These are phyloP conservation scores for Macrotrachela quadricornifera DNA, from an alignment of 1,140 invertebrate genomes.

Conservation along the genomic window DNA sequence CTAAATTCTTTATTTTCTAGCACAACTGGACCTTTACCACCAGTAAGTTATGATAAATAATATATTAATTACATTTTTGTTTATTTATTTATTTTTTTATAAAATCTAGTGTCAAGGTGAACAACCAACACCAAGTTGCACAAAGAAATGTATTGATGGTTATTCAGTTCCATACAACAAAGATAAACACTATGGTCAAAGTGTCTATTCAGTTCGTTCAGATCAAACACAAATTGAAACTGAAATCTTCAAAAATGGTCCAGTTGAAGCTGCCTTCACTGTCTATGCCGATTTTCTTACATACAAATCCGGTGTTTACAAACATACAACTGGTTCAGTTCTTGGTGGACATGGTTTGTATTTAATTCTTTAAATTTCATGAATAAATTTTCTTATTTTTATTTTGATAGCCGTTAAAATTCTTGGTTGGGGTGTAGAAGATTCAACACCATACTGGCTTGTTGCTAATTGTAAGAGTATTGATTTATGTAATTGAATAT, in stretches of 20 bases:
- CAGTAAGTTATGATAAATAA: neutral
- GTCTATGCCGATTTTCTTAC: conserved; percentile 65
- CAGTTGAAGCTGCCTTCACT: conserved; percentile 67
- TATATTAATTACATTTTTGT: too few species aligned
- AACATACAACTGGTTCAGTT: conserved; percentile 4
- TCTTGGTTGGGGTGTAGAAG: conserved; percentile 63
- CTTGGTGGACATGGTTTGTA: neutral
- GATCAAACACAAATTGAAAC: conserved; percentile 42
- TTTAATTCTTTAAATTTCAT: neutral
- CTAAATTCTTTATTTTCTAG: too few species aligned
- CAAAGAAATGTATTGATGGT: conserved; percentile 41
- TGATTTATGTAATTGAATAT: conserved; percentile 43
- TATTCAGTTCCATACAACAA: conserved; percentile 48
- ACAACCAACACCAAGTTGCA: conserved; percentile 53
- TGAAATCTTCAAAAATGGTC: conserved; percentile 66
- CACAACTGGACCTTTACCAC: conserved; percentile 39
- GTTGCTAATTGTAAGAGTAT: conserved; percentile 76
- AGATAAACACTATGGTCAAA: conserved; percentile 51
- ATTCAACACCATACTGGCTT: conserved; percentile 60
- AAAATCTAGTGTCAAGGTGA: conserved; percentile 38
- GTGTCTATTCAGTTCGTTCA: conserved; percentile 4
- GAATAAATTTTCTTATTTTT: conserved; percentile 35
- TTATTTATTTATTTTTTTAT: neutral
- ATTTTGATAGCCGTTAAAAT: conserved; percentile 50
- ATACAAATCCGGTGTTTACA: conserved; percentile 50